A percentile compares a stretch with the other conserved stretches of the same genome.
phyloP scores from a whole-genome alignment of 2,888 invertebrate species.

The Himalopsyche anomala region DNA sequence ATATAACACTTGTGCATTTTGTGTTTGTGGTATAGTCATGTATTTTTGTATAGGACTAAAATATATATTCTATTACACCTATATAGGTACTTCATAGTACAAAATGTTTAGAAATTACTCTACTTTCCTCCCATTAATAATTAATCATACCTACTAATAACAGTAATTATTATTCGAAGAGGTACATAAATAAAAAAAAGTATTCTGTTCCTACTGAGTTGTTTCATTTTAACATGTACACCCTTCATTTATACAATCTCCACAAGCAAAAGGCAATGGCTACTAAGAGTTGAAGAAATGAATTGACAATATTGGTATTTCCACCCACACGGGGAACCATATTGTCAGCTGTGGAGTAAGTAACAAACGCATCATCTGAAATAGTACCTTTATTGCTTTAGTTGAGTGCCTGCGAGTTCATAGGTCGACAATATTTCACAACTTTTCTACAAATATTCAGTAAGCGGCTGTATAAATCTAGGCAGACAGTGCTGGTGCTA shows the following conservation, averaged over 20 bases:
- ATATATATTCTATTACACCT: conserved; percentile 60
- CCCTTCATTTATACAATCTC: not conserved
- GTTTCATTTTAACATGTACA: conserved; percentile 19
- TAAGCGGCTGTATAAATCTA: no score
- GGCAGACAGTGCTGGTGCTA: no score
- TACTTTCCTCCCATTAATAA: conserved; percentile 57
- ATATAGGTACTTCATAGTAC: conserved; percentile 65
- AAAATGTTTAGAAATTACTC: conserved; percentile 62
- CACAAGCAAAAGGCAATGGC: no score
- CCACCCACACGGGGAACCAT: no score
- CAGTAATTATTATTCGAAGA: conserved; percentile 62
- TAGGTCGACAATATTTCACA: no score
- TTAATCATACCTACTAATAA: conserved; percentile 58
- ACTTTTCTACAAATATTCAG: no score
- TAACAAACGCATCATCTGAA: no score
- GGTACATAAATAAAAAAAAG: conserved; percentile 59
- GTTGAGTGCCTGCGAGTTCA: no score
- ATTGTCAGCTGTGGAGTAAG: no score
- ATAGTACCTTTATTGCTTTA: no score
- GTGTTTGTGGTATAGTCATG: conserved; percentile 59
- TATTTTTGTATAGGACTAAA: conserved; percentile 63
- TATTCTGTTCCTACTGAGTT: conserved; percentile 52
- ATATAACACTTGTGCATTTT: conserved; percentile 44
- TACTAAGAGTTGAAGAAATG: no score
- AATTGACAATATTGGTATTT: no score